These are phyloP conservation scores for Liposcelis brunnea DNA, from an alignment of 2,888 invertebrate species.

Conservation along the genomic window DNA sequence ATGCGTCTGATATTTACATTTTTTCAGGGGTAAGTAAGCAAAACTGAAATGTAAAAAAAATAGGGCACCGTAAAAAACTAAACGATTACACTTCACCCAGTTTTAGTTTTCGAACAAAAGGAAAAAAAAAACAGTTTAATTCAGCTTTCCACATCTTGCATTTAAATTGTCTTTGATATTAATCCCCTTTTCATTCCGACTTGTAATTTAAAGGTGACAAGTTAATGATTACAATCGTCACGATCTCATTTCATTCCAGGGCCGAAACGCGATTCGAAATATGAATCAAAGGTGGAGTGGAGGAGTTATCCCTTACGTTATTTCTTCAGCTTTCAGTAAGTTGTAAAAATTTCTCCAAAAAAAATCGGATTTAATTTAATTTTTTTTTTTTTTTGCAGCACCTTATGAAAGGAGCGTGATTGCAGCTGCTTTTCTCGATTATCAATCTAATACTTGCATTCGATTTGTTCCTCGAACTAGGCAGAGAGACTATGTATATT, in stretches of 20 bases:
- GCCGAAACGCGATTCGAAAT: slow-evolving; percentile 20
- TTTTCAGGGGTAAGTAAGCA: no score
- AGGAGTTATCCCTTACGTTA: slow-evolving; percentile 22
- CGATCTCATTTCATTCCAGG: slow-evolving; percentile 4
- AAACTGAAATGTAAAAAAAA: no score
- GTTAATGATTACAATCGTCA: no score
- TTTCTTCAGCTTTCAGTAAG: slow-evolving; percentile 21
- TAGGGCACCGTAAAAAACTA: no score
- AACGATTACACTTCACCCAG: no score
- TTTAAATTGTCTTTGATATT: no score
- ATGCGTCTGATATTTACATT: slow-evolving; percentile 11
- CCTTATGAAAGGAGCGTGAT: slow-evolving; percentile 23
- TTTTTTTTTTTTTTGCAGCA: slow-evolving; percentile 14
- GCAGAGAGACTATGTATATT: slow-evolving; percentile 13
- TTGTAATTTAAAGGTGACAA: no score
- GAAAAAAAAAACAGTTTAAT: no score
- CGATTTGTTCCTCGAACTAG: slow-evolving; percentile 13
- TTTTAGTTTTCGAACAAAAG: no score
- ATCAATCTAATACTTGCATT: slow-evolving; percentile 15
- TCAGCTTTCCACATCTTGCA: no score
- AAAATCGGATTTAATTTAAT: background rate
- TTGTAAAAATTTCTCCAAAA: no score
- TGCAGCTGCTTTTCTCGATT: slow-evolving; percentile 21
- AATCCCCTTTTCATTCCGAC: no score
- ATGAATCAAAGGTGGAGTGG: slow-evolving; percentile 19